Evolutionary conservation across 2,797 vertebrate genomes (phyloP).

Genomic region (Argentina silus): DNA sequence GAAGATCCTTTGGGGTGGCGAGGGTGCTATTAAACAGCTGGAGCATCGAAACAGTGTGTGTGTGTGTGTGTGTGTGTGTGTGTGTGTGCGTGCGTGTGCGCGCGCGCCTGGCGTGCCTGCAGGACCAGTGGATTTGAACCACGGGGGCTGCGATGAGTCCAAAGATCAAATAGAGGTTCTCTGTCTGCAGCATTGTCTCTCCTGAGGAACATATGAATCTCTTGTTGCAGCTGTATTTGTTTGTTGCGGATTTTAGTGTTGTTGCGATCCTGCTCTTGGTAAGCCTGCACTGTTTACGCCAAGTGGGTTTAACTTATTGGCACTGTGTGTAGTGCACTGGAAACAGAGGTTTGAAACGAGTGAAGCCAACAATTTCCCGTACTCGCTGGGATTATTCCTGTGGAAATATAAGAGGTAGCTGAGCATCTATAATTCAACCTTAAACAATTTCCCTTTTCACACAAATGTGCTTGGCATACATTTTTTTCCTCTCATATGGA

Average conservation of each 20-base stretch:
- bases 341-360: too few relatives aligned
- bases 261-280: neutral
- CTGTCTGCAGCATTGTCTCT: neutral
- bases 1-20: neutral
- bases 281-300: neutral
- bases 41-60: neutral
- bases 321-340: neutral
- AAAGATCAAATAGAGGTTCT: neutral
- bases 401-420: neutral
- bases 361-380: neutral
- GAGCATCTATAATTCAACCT: neutral
- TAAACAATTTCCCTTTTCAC: too few relatives aligned
- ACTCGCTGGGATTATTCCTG: too few relatives aligned
- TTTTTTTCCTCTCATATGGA: too few relatives aligned
- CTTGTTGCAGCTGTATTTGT: neutral
- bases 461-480: too few relatives aligned
- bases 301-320: neutral
- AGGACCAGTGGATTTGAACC: too few relatives aligned
- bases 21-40: too few relatives aligned
- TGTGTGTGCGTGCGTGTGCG: constrained; percentile 24
- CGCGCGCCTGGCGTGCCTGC: constrained; percentile 9
- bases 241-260: neutral
- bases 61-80: constrained; percentile 8
- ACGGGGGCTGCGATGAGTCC: neutral
- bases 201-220: neutral